phyloP scores from a whole-genome alignment of 2,113 vertebrate genomes.

The Pseudois nayaur region DNA sequence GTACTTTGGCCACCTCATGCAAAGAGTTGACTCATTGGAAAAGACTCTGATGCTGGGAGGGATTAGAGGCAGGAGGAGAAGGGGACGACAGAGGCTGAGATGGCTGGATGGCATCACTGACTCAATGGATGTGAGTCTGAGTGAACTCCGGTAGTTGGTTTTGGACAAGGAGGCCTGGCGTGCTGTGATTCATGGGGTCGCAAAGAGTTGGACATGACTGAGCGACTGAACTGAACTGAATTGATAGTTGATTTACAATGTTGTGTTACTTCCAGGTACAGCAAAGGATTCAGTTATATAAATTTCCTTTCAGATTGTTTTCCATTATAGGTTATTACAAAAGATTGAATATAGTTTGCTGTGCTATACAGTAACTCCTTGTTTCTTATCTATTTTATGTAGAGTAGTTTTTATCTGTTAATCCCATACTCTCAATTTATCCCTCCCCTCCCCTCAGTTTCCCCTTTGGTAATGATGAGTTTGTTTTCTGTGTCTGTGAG shows the following conservation, averaged over 20 bases:
- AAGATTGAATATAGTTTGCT: not conserved
- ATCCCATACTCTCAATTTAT: not conserved
- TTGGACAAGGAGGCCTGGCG: too few species aligned
- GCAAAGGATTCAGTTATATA: not conserved
- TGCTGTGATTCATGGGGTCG: too few species aligned
- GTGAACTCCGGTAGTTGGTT: too few species aligned
- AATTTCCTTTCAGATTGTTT: not conserved
- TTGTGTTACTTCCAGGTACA: not conserved
- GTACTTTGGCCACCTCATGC: too few species aligned
- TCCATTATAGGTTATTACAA: not conserved
- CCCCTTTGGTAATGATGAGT: not conserved
- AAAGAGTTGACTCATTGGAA: too few species aligned
- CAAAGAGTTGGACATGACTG: too few species aligned
- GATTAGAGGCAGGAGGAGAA: too few species aligned
- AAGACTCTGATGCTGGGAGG: too few species aligned
- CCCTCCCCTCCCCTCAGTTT: not conserved
- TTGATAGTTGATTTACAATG: not conserved
- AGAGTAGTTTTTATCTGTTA: not conserved
- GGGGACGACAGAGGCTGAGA: fast-evolving
- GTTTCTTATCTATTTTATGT: not conserved
- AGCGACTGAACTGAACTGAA: too few species aligned
- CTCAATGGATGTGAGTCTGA: too few species aligned
- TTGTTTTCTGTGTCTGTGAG: not conserved
- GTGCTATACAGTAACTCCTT: not conserved
- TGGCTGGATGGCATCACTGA: too few species aligned